phyloP scores from a whole-genome alignment of 53 echinoderm and acorn worm genomes.

The Mesocentrotus franciscanus region DNA sequence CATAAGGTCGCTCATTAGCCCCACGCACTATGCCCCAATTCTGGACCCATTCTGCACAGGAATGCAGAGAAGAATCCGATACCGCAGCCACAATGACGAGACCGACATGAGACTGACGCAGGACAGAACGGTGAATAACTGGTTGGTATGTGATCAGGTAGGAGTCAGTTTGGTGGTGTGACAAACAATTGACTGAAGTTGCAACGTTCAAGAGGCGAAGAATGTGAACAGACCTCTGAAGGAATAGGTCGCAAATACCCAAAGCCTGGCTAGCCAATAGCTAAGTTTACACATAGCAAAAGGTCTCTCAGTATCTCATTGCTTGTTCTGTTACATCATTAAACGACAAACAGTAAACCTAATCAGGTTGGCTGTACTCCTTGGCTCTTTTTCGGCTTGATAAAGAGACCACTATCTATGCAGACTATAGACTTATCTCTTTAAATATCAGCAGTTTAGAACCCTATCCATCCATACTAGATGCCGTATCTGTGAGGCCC shows the following conservation, averaged over 20 bases:
- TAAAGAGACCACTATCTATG: conserved; percentile 6
- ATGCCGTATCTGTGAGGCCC: not conserved
- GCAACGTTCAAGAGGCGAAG: not conserved
- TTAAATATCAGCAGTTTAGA: not conserved
- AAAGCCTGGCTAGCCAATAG: not conserved
- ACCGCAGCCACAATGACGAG: not conserved
- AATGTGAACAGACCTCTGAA: not conserved
- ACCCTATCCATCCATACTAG: not conserved
- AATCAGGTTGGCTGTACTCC: conserved; percentile 14
- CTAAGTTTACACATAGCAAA: not conserved
- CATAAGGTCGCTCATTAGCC: not conserved
- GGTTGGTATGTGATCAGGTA: too few relatives aligned
- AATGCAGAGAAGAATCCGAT: not conserved
- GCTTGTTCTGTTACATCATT: not conserved
- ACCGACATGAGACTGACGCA: not conserved
- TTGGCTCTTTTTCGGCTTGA: not conserved
- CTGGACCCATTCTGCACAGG: not conserved
- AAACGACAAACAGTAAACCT: not conserved
- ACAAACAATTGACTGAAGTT: not conserved
- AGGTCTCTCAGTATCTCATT: not conserved
- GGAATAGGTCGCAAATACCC: not conserved
- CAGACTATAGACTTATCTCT: not conserved
- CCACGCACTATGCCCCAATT: not conserved
- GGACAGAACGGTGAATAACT: not conserved
- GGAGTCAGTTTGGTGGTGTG: too few relatives aligned